A percentile compares a stretch with the other conserved stretches of the same genome.
These are phyloP conservation scores for Natrix natrix DNA, from an alignment of 2,797 vertebrate genomes.

Conservation along the genomic window DNA sequence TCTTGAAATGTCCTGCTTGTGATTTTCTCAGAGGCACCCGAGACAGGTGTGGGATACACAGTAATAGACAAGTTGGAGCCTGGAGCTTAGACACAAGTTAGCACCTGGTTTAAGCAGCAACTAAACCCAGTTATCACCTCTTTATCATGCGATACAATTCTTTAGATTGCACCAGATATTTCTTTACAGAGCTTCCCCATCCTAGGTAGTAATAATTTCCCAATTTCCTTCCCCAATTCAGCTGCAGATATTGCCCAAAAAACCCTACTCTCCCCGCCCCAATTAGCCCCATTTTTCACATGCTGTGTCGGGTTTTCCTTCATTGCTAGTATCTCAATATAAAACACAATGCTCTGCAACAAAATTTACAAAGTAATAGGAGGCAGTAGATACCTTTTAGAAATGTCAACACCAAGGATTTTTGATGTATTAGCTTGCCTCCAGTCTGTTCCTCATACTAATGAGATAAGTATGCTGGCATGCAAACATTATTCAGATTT, in stretches of 20 bases:
- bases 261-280: fast-evolving
- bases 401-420: background rate
- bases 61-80: background rate
- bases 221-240: background rate
- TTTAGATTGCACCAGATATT: background rate
- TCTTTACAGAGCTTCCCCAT: background rate
- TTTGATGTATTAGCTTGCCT: background rate
- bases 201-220: background rate
- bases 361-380: background rate
- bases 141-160: background rate
- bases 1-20: background rate
- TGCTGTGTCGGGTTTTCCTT: background rate
- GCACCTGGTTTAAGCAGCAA: background rate
- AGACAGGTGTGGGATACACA: background rate
- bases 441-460: background rate
- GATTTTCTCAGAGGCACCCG: background rate
- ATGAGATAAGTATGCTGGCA: background rate
- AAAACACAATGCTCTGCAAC: background rate
- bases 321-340: background rate
- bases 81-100: background rate
- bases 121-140: background rate
- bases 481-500: background rate
- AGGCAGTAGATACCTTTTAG: background rate
- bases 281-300: background rate
- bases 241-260: background rate